Evolutionary conservation across 2,797 vertebrate genomes (phyloP), one percentile per base, ranked within the genome.

Genomic region (Rhinichthys osculus): DNA sequence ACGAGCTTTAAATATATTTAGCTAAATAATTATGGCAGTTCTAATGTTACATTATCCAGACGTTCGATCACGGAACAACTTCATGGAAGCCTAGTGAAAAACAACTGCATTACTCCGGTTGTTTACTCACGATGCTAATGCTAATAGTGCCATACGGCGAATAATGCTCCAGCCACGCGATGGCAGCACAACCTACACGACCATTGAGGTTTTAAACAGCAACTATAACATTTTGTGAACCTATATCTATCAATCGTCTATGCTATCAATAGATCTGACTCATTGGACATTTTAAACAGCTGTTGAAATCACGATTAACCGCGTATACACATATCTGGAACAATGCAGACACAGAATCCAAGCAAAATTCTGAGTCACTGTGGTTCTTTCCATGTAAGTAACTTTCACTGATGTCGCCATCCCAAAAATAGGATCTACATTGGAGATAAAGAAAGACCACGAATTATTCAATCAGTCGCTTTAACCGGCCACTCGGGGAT

Each of bases 361-460:
- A 81, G 8, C 64, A 19, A 10, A 85, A 67, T 67, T 59, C 21
- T 78, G 62, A 42, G 50, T 86, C 70, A 73, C 64, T 11, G 35
- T 44, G 59, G 67, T 47, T 38, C 5, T 76, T 85, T 85, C 73
- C 54, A 81, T 62, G 13, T 54, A 14, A 67, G 72, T 72, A 78
- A 71, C 83, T 79, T 85, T 85, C 66, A 85, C 83, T 78, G 17
- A 85, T 85, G 50, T 71, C 50, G 38, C 76, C 66, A 79, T 78
- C 3, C 11, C 62, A 40, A 9, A 77, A 76, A 50, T 33, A 33
- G 54, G 38, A 40, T 62, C 35, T 21, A 16, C 21, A 5, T 1
- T 40, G 17, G 19, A 62, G 40, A 35, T 74, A 27, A 38, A 19
- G 30, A 59, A 17, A 30, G n/a, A 73, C 70, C 54, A 50, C 17